Percentiles rank a stretch among this genome's conserved stretches.
Evolutionary conservation across 1,140 invertebrate genomes (phyloP).

Genomic region (Armadillidium nasatum): DNA sequence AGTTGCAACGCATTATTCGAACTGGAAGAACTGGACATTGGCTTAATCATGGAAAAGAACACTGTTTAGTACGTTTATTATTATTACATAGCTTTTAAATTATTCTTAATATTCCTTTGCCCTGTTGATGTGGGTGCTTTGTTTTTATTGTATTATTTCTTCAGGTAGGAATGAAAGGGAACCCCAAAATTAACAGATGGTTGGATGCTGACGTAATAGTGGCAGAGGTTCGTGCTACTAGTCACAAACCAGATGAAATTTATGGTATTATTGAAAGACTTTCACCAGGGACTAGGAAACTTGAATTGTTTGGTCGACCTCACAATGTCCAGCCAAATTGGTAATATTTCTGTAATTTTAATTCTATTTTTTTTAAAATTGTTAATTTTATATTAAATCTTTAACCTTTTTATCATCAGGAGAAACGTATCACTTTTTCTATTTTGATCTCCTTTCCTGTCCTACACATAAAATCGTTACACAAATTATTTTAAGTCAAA

Average conservation of each 20-base stretch:
- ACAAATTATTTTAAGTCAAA: too few relatives aligned
- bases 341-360: conserved; percentile 55
- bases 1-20: conserved; percentile 91
- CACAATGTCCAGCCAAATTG: conserved; percentile 98
- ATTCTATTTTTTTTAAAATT: conserved; percentile 19
- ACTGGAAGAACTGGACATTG: conserved; percentile 95
- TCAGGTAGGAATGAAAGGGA: conserved; percentile 84
- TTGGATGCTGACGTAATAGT: conserved; percentile 97
- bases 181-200: conserved; percentile 85
- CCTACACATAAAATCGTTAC: too few relatives aligned
- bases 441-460: too few relatives aligned
- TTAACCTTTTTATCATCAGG: too few relatives aligned
- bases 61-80: conserved; percentile 69
- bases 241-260: conserved; percentile 97
- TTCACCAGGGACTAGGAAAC: conserved; percentile 83
- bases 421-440: too few relatives aligned
- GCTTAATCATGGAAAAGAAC: conserved; percentile 98
- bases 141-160: neutral
- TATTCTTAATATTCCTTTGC: too few relatives aligned
- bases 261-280: conserved; percentile 69
- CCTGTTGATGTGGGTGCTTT: neutral
- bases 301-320: conserved; percentile 92
- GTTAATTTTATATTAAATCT: too few relatives aligned
- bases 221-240: conserved; percentile 93
- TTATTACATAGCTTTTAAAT: too few relatives aligned